Percentiles rank a stretch among this genome's conserved stretches.
Evolutionary conservation across 1,140 invertebrate genomes (phyloP).

Genomic region (Drosophila auraria): DNA sequence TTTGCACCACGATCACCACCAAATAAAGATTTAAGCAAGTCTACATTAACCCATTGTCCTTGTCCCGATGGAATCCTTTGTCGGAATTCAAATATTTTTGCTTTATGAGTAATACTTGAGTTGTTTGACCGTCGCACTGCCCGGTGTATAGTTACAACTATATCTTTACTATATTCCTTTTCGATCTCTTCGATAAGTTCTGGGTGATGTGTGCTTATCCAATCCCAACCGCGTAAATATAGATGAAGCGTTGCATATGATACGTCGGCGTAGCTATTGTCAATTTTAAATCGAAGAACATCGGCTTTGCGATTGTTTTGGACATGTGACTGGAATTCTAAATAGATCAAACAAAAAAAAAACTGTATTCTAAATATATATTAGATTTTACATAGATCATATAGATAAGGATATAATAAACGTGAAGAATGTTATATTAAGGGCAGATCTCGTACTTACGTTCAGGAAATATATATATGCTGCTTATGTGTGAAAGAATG

Average conservation of each 20-base stretch:
- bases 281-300: slow-evolving; percentile 66
- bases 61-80: slow-evolving; percentile 81
- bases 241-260: slow-evolving; percentile 70
- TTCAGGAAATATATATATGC: slow-evolving; percentile 76
- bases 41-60: slow-evolving; percentile 91
- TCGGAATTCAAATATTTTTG: slow-evolving; percentile 67
- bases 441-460: slow-evolving; percentile 57
- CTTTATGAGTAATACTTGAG: slow-evolving; percentile 64
- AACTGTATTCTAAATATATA: neutral
- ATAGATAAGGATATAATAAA: neutral
- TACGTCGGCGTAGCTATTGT: slow-evolving; percentile 57
- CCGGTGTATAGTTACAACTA: slow-evolving; percentile 60
- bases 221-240: slow-evolving; percentile 71
- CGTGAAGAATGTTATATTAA: neutral
- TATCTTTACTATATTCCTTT: slow-evolving; percentile 42
- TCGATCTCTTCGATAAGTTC: slow-evolving; percentile 50
- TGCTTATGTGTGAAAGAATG: slow-evolving; percentile 71
- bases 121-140: slow-evolving; percentile 45
- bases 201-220: slow-evolving; percentile 65
- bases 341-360: neutral
- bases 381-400: neutral
- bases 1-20: slow-evolving; percentile 88
- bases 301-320: slow-evolving; percentile 62
- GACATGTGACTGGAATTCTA: slow-evolving; percentile 47
- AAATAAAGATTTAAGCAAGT: slow-evolving; percentile 90